A percentile compares a stretch with the other conserved stretches of the same genome.
phyloP scores from a whole-genome alignment of 2,888 invertebrate genomes.

The Acanthosepion lycidas region DNA sequence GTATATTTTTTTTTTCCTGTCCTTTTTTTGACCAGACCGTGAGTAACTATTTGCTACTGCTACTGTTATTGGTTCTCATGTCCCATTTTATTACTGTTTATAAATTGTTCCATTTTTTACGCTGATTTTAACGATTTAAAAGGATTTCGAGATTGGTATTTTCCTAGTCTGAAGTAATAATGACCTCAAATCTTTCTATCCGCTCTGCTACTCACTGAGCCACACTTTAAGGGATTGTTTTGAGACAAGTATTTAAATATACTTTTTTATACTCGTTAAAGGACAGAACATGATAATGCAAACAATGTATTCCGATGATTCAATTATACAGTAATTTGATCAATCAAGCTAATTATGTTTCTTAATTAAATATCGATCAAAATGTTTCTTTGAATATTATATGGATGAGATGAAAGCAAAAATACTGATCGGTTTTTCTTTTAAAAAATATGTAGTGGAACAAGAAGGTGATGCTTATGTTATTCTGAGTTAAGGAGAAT shows the following conservation, averaged over 20 bases:
- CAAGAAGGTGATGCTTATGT: constrained; percentile 16
- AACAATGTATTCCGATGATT: background rate
- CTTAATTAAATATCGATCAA: background rate
- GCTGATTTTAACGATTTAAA: too few species aligned
- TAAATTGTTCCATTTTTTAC: too few species aligned
- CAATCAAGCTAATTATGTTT: background rate
- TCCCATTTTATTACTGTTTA: too few species aligned
- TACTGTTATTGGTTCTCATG: too few species aligned
- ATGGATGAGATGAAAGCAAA: background rate
- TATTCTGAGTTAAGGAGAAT: background rate
- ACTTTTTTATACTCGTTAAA: background rate
- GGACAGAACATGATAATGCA: background rate
- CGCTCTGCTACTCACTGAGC: background rate
- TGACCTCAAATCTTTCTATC: background rate
- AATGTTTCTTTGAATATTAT: background rate
- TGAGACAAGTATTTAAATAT: background rate
- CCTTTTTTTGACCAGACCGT: too few species aligned
- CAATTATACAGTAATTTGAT: constrained; percentile 33
- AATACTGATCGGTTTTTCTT: background rate
- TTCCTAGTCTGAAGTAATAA: too few species aligned
- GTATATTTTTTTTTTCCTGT: too few species aligned
- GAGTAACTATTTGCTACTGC: too few species aligned
- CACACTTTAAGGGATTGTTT: background rate
- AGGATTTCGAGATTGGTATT: too few species aligned
- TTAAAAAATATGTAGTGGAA: background rate